Evolutionary conservation across 2,797 vertebrate genomes (phyloP).

Genomic region (Mionectes olivaceus): DNA sequence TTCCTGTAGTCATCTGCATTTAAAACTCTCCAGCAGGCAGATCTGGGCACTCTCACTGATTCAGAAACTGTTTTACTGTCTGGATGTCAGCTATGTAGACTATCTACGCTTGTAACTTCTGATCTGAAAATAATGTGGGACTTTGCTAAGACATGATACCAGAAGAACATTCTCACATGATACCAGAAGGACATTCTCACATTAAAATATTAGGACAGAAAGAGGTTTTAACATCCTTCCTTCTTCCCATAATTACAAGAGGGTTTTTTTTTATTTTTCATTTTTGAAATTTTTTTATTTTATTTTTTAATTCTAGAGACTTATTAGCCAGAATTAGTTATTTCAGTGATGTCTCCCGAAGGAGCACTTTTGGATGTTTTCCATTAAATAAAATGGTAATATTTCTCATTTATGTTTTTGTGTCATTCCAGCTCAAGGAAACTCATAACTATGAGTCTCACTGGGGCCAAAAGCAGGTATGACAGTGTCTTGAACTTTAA

Average conservation of each 20-base stretch:
- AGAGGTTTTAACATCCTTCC: neutral
- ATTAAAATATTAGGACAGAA: neutral
- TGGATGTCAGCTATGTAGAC: neutral
- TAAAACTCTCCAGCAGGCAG: neutral
- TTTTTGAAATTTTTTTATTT: too few species aligned
- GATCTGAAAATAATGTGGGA: neutral
- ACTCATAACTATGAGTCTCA: neutral
- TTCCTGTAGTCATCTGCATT: neutral
- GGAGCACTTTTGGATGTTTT: neutral
- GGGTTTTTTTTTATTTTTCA: too few species aligned
- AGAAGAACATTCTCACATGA: neutral
- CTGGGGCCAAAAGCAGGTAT: neutral
- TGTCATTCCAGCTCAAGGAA: neutral
- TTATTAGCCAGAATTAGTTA: neutral
- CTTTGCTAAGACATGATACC: neutral
- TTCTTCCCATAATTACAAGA: neutral
- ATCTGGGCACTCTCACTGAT: neutral
- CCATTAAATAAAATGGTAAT: neutral
- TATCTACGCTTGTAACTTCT: accelerated
- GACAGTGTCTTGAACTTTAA: neutral
- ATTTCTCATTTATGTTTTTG: constrained; percentile 16
- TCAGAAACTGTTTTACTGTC: neutral
- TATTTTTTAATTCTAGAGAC: neutral
- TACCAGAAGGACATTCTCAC: neutral
- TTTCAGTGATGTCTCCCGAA: neutral